Conservation (phyloP, 2,888 invertebrate genomes). For the Hoplodrina ambigua region DNA sequence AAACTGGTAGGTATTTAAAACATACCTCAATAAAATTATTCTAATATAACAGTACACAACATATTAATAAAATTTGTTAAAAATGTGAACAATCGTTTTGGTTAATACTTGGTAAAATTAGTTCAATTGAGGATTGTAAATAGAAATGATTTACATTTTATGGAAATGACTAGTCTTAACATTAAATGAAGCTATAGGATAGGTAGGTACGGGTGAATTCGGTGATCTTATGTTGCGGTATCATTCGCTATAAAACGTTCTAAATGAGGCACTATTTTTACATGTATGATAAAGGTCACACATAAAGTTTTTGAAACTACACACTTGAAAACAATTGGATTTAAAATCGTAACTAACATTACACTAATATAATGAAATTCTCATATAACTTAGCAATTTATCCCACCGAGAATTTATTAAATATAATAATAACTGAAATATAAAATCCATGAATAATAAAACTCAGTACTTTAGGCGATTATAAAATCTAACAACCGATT, state of each 20-base stretch:
- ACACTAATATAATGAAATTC: slow-evolving; percentile 57
- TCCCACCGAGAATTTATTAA: slow-evolving; percentile 47
- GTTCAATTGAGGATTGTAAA: slow-evolving; percentile 69
- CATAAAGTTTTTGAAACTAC: slow-evolving; percentile 66
- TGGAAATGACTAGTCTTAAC: slow-evolving; percentile 75
- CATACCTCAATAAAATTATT: slow-evolving; percentile 83
- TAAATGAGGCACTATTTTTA: slow-evolving; percentile 69
- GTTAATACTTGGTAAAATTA: slow-evolving; percentile 84
- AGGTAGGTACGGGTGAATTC: slow-evolving; percentile 58
- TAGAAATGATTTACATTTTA: slow-evolving; percentile 65
- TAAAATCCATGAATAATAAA: slow-evolving; percentile 57
- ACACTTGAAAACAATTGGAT: slow-evolving; percentile 62
- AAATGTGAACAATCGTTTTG: slow-evolving; percentile 87
- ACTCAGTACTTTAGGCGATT: slow-evolving; percentile 65
- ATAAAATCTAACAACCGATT: slow-evolving; percentile 71
- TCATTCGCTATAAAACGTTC: slow-evolving; percentile 35
- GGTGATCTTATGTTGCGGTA: slow-evolving; percentile 29
- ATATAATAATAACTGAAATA: slow-evolving; percentile 53
- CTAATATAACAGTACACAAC: slow-evolving; percentile 83
- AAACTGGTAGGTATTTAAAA: slow-evolving; percentile 78
- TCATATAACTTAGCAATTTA: slow-evolving; percentile 53
- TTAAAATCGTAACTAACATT: slow-evolving; percentile 67
- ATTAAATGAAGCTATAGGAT: slow-evolving; percentile 49
- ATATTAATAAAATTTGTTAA: slow-evolving; percentile 89
- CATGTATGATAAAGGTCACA: slow-evolving; percentile 59